Base-by-base conservation (phyloP, 1,140 invertebrate genomes). In the Bacillus rossius region DNA sequence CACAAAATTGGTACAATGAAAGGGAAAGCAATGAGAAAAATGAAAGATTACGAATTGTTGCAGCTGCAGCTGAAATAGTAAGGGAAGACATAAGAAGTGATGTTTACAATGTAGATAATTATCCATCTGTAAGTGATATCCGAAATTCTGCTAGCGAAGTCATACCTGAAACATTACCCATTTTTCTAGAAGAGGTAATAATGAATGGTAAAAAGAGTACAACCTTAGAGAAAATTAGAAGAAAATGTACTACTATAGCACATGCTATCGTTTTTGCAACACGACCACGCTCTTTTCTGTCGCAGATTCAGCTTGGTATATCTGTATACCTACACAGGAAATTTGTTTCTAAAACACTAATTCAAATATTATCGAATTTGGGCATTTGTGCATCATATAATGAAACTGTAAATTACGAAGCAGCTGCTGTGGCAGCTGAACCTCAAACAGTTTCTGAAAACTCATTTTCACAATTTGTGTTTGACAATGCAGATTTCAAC, bases 221-320 rank as follows among this genome's bases (percentile, higher is more conserved):
- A 7, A 7, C 29, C 29, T 34, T 34, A 10, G 29, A 34, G 29
- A 34, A 34, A 34, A 7, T 34, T 4, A 34, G 29, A 7, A 34
- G 29, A 10, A 34, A 34, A 10, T 34, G 29, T 34, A 34, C 29
- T 7, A 34, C 29, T 7, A 71, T 75, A 60, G 29, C 67, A 47
- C 70, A 71, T 43, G 7, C 57, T 59, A 75, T 74, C 16, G 71
- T 75, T 63, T 34, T 61, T 37, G 63, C 65, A 1, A 45, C 47
- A 62, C 62, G 71, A 60, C 70, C 66, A 59, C 68, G 68, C 53
- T 66, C 65, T 51, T 74, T 72, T 62, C 65, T 65, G 20, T 67
- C 65, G 20, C 43, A 64, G 40, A 29, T 69, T 16, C 54, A 55
- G 53, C 38, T 61, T 40, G 61, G 57, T 40, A 16, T 67, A 23